Evolutionary conservation across 2,113 vertebrate species (phyloP).

Genomic region (Nothobranchius kuhntae): DNA sequence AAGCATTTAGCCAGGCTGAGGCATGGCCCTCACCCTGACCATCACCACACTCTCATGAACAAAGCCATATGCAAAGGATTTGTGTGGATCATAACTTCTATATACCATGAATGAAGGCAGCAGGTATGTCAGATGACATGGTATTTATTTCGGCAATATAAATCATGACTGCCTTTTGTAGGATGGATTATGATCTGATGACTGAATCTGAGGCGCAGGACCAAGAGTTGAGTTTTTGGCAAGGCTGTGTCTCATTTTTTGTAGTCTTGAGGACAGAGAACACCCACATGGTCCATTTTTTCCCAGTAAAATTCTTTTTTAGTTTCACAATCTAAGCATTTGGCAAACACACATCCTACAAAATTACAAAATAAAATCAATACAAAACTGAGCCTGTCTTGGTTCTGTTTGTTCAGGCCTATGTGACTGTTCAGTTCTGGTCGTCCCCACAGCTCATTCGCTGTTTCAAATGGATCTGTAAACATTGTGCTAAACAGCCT

Average conservation of each 20-base stretch:
- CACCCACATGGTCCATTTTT: background rate
- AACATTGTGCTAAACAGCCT: too few species aligned
- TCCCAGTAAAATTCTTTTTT: constrained; percentile 8
- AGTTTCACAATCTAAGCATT: constrained; percentile 4
- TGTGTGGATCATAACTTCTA: constrained; percentile 33
- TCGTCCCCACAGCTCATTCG: background rate
- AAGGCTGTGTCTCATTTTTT: constrained; percentile 6
- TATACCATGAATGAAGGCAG: constrained; percentile 27
- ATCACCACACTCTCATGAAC: constrained; percentile 45
- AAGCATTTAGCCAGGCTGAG: constrained; percentile 64
- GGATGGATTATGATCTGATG: constrained; percentile 51
- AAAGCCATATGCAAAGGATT: constrained; percentile 65
- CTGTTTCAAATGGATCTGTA: too few species aligned
- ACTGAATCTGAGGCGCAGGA: constrained; percentile 21
- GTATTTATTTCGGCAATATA: constrained; percentile 49
- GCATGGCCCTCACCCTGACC: constrained; percentile 60
- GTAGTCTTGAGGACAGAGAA: constrained; percentile 22
- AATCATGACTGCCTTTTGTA: constrained; percentile 48
- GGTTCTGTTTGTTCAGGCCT: constrained; percentile 25
- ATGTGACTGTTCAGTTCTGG: constrained; percentile 9
- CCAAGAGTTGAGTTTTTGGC: constrained; percentile 4
- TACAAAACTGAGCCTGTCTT: constrained; percentile 38
- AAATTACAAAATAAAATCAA: constrained; percentile 31
- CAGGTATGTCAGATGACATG: constrained; percentile 42
- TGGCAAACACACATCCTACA: background rate